phyloP scores from a whole-genome alignment of 2,113 vertebrate species.

The Myotis brandtii region DNA sequence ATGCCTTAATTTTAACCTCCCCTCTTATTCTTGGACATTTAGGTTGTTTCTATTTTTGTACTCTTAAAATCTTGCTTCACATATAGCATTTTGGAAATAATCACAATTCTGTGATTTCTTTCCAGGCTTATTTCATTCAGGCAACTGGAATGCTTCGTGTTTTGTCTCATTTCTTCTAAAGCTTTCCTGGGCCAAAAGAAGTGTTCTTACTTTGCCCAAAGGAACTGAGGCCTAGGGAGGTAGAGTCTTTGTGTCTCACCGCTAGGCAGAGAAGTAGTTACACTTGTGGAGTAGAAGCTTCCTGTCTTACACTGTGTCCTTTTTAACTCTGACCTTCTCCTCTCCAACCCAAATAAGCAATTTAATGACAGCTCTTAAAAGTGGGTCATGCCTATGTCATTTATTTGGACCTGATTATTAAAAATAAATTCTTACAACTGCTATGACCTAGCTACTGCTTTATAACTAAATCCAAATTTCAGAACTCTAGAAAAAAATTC shows the following conservation, averaged over 20 bases:
- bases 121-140: slow-evolving; percentile 71
- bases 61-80: slow-evolving; percentile 43
- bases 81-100: slow-evolving; percentile 70
- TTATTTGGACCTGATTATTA: slow-evolving; percentile 61
- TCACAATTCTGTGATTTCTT: slow-evolving; percentile 73
- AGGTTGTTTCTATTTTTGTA: slow-evolving; percentile 48
- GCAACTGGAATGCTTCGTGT: slow-evolving; percentile 64
- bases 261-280: slow-evolving; percentile 32
- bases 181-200: slow-evolving; percentile 69
- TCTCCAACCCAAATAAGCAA: slow-evolving; percentile 44
- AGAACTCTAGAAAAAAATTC: slow-evolving; percentile 27
- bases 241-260: slow-evolving; percentile 53
- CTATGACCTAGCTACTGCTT: slow-evolving; percentile 5
- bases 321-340: slow-evolving; percentile 19
- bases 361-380: slow-evolving; percentile 27
- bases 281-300: slow-evolving; percentile 30
- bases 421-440: slow-evolving; percentile 21
- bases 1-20: slow-evolving; percentile 29
- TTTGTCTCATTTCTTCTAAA: slow-evolving; percentile 74
- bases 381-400: slow-evolving; percentile 13
- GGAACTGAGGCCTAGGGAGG: slow-evolving; percentile 66
- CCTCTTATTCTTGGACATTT: slow-evolving; percentile 47
- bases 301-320: neutral
- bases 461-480: slow-evolving; percentile 36
- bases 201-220: slow-evolving; percentile 66